Conservation (phyloP, 2,888 invertebrate genomes). For the Drosophila demipolita region DNA sequence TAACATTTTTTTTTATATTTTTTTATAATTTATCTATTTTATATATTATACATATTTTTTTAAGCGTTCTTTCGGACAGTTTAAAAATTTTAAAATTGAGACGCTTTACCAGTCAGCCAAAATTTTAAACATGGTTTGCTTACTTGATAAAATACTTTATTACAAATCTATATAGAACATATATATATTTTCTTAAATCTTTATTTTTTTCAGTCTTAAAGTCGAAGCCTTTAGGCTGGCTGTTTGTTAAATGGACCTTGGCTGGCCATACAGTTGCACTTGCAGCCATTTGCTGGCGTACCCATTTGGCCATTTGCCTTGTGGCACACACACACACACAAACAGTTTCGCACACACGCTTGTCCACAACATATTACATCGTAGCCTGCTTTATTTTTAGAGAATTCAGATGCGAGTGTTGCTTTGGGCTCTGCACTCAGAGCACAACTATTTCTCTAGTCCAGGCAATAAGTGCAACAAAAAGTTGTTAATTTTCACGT, state of each 20-base stretch:
- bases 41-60: neutral
- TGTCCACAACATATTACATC: slow-evolving; percentile 3
- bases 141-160: neutral
- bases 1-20: neutral
- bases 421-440: slow-evolving; percentile 43
- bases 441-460: slow-evolving; percentile 65
- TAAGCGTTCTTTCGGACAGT: neutral
- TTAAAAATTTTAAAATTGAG: neutral
- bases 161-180: neutral
- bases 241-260: slow-evolving; percentile 60
- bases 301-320: slow-evolving; percentile 14
- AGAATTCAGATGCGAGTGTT: slow-evolving; percentile 62
- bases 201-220: slow-evolving; percentile 13
- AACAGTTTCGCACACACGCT: neutral
- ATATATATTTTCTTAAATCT: neutral
- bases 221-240: slow-evolving; percentile 23
- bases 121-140: neutral
- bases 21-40: too few species aligned
- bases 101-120: neutral
- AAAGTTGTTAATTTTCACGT: slow-evolving; percentile 79
- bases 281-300: slow-evolving; percentile 5
- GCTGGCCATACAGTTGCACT: slow-evolving; percentile 32
- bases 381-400: slow-evolving; percentile 53
- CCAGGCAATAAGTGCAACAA: slow-evolving; percentile 30
- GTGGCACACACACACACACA: slow-evolving; percentile 19